Conservation (phyloP, 2,113 vertebrate species). For the Pachypanchax playfairii region DNA sequence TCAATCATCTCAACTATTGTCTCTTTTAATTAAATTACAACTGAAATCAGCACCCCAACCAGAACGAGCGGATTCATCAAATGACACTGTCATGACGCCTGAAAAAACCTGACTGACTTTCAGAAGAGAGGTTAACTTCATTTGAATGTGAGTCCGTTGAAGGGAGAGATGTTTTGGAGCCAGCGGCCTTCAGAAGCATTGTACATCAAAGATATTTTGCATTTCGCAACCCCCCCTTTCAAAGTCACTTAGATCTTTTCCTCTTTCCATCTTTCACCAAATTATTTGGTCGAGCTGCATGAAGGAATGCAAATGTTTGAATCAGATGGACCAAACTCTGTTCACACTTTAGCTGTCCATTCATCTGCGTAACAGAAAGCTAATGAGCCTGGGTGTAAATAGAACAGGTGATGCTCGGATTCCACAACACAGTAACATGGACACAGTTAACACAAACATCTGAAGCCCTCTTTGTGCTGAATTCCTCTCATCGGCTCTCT, state of each 20-base stretch:
- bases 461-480: background rate
- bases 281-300: background rate
- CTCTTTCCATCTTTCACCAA: background rate
- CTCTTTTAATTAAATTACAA: too few relatives aligned
- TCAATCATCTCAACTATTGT: too few relatives aligned
- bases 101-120: background rate
- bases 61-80: background rate
- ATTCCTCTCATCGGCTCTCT: background rate
- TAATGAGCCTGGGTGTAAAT: background rate
- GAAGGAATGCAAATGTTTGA: background rate
- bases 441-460: background rate
- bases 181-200: background rate
- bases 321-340: background rate
- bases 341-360: background rate
- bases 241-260: slow-evolving; percentile 6
- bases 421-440: background rate
- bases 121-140: background rate
- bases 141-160: background rate
- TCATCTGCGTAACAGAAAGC: background rate
- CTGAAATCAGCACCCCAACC: background rate
- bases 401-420: background rate
- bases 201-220: slow-evolving; percentile 7
- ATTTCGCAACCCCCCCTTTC: background rate
- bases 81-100: background rate
- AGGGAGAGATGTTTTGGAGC: background rate